Percentiles rank a stretch among this genome's conserved stretches.
Conservation (phyloP, 1,140 invertebrate genomes). For the Formica exsecta region DNA sequence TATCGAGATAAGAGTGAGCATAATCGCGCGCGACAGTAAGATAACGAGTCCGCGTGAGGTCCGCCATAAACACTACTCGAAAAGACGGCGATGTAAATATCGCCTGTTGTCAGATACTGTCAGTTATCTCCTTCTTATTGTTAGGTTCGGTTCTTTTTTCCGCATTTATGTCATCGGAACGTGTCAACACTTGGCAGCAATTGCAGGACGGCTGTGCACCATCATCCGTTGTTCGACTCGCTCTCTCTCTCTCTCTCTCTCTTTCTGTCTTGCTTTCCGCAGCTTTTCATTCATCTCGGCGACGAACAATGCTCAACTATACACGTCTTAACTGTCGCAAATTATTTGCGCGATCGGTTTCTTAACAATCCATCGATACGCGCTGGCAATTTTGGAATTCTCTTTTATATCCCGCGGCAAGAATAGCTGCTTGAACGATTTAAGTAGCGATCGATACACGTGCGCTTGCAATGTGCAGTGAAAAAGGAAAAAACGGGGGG, state of each 20-base stretch:
- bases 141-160: not conserved
- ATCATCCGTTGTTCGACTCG: not conserved
- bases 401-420: not conserved
- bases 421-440: conserved; percentile 18
- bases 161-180: conserved; percentile 28
- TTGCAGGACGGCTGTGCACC: not conserved
- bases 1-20: conserved; percentile 30
- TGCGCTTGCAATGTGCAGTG: conserved; percentile 23
- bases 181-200: not conserved
- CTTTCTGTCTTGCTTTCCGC: not conserved
- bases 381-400: not conserved
- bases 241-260: not conserved
- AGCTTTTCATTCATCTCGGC: conserved; percentile 40
- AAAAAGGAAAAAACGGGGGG: not conserved
- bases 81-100: conserved; percentile 33
- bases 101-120: not conserved
- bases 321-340: not conserved
- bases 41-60: conserved; percentile 40
- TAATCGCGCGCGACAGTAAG: conserved; percentile 29
- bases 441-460: conserved; percentile 54
- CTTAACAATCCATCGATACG: conserved; percentile 17
- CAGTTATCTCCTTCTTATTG: conserved; percentile 11
- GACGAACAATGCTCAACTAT: not conserved
- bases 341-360: not conserved
- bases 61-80: conserved; percentile 35